Evolutionary conservation across 1,140 invertebrate genomes (phyloP), one percentile per base, ranked within the genome.

Genomic region (Whitmania pigra): DNA sequence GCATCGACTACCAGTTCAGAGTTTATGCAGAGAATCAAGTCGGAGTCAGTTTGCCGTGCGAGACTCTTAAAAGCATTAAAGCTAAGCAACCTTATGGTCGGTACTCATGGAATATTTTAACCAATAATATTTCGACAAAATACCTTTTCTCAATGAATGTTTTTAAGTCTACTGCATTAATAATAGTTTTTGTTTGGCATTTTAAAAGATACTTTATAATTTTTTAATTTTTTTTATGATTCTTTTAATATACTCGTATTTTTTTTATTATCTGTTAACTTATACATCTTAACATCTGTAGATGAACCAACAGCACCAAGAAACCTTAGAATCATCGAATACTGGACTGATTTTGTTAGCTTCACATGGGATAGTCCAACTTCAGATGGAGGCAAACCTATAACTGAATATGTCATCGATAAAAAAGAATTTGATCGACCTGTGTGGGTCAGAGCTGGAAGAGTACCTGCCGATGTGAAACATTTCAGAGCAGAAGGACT

Each of bases 1-100:
- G 91, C 31, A 90, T 94, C 78, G 93, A 96, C 81, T 98, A 97
- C 79, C 89, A 95, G 81, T 98, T 99, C 85, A 87, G 94, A 73
- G 88, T 99, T 0, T 90, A 93, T 80, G 95, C 95, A 40, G 89
- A 97, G 0, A 98, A 98, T 82, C 93, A 94, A 79, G 95, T 96
- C 80, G 95, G 95, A 20, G 84, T 91, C 67, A 93, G 92, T 27
- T 90, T 94, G 76, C 88, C 94, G 1, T 91, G 90, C 20, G 85
- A 87, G 18, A 79, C 92, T 18, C 80, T 93, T 92, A 15, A 80
- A 57, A 54, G 69, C 15, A 54, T 74, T 27, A 73, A 53, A 60
- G 75, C 75, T 31, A 77, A 76, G 66, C 67, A 67, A 43, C 76
- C 76, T 57, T 77, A 68, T 71, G 75, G 75, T 74, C 0, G 68